Evolutionary conservation across 2,888 invertebrate species (phyloP).

Genomic region (Lycaena phlaeas): DNA sequence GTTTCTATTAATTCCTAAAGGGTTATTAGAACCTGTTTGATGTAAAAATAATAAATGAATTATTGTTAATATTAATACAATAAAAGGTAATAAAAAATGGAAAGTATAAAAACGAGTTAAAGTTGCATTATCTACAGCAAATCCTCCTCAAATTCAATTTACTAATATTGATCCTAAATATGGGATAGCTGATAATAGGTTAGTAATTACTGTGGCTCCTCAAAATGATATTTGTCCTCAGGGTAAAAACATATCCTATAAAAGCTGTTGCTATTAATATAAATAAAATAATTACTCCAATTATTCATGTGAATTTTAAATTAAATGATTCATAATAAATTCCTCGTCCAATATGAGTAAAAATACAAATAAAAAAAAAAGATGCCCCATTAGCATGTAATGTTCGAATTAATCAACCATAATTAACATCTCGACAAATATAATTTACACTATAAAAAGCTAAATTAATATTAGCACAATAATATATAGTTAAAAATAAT

Average conservation of each 20-base stretch:
- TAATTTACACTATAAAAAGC: conserved; percentile 79
- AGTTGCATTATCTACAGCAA: conserved; percentile 81
- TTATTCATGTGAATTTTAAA: conserved; percentile 73
- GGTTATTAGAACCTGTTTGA: conserved; percentile 74
- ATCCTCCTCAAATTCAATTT: conserved; percentile 83
- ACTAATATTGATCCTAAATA: conserved; percentile 76
- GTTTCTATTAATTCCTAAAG: conserved; percentile 76
- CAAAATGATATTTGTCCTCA: conserved; percentile 89
- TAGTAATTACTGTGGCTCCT: conserved; percentile 86
- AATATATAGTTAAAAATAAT: conserved; percentile 80
- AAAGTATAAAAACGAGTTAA: conserved; percentile 84
- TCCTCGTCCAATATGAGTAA: conserved; percentile 78
- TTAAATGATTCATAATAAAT: conserved; percentile 64
- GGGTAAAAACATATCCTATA: conserved; percentile 83
- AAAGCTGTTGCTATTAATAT: conserved; percentile 81
- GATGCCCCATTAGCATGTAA: conserved; percentile 82
- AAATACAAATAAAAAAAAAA: conserved; percentile 80
- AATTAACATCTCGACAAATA: conserved; percentile 80
- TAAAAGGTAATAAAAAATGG: conserved; percentile 82
- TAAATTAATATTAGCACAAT: conserved; percentile 74
- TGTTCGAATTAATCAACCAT: conserved; percentile 77
- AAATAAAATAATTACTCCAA: conserved; percentile 78
- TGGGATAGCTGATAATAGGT: conserved; percentile 80
- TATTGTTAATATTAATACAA: conserved; percentile 73
- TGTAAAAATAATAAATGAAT: conserved; percentile 79